Conservation (phyloP, 2,113 vertebrate genomes). For the Hippocampus barbouri region DNA sequence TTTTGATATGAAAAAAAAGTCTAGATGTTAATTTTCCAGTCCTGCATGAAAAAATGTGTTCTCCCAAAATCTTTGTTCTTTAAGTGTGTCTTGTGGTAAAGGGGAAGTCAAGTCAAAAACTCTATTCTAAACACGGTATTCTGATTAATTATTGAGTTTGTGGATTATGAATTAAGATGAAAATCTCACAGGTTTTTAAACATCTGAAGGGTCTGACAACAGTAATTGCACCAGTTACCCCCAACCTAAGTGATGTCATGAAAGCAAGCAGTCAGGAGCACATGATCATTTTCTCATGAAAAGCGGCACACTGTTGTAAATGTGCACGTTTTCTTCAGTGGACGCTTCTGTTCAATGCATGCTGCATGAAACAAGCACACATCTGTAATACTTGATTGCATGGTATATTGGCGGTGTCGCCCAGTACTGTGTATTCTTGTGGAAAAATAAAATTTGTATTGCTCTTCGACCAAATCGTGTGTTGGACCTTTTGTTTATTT, state of each 20-base stretch:
- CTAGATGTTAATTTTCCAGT: neutral
- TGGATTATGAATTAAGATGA: no score
- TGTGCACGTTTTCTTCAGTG: constrained; percentile 56
- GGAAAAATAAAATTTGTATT: constrained; percentile 67
- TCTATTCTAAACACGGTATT: no score
- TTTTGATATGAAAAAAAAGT: neutral
- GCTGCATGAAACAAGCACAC: constrained; percentile 71
- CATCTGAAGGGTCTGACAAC: neutral
- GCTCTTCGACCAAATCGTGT: constrained; percentile 36
- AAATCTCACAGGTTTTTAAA: no score
- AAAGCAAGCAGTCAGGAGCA: neutral
- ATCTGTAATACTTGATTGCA: constrained; percentile 64
- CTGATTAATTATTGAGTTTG: no score
- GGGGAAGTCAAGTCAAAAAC: no score
- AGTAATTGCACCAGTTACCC: neutral
- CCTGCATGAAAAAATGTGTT: neutral
- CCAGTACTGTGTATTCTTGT: constrained; percentile 62
- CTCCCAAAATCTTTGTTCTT: neutral
- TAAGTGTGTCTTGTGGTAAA: neutral
- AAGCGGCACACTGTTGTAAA: constrained; percentile 38
- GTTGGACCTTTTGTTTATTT: neutral
- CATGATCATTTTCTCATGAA: neutral
- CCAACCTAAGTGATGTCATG: neutral
- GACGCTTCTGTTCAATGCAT: constrained; percentile 64
- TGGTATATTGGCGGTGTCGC: constrained; percentile 58